Evolutionary conservation across 2,888 invertebrate species (phyloP), one percentile per base, ranked within the genome.

Genomic region (Eupithecia pulchellata): DNA sequence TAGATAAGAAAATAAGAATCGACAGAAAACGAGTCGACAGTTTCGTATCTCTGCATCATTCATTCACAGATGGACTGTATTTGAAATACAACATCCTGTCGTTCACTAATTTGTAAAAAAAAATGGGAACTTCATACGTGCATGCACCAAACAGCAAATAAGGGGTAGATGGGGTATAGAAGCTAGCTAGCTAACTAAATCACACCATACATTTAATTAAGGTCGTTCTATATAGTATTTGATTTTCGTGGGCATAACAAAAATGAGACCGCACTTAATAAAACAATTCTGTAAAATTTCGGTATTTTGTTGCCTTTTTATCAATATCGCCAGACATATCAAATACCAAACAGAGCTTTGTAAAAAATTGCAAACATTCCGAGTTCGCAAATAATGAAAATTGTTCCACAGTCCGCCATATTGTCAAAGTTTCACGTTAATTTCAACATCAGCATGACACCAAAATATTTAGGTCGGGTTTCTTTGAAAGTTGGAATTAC

Each of bases 361-460:
- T 25, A 64, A 64, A 71, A 67, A 68, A 64, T 60, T n/a, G 27
- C 39, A 5, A 66, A 29, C 39, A 13, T 79, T 79, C 85, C 86
- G 9, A 8, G n/a, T 20, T 84, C 82, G 77, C 78, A 84, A 86
- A 90, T 88, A 89, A 90, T 91, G 90, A 89, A 90, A 90, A 91
- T 91, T 91, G 88, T 89, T 91, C 85, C 80, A 77, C 81, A 83
- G 87, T 87, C 84, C 76, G 81, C 82, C 82, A 89, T 91, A 91
- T 91, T 91, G 89, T 81, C 82, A 90, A 91, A 77, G 88, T 86
- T 81, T 81, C 79, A 81, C 87, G 83, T 88, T 85, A 87, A 89
- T 90, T 90, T 88, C 81, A 88, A 90, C 86, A 82, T 80, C 83
- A 78, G 80, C 79, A 78, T 84, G 85, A 84, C 84, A 85, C 84